Conservation (phyloP, 2,888 invertebrate genomes). For the Lasius fuliginosus region DNA sequence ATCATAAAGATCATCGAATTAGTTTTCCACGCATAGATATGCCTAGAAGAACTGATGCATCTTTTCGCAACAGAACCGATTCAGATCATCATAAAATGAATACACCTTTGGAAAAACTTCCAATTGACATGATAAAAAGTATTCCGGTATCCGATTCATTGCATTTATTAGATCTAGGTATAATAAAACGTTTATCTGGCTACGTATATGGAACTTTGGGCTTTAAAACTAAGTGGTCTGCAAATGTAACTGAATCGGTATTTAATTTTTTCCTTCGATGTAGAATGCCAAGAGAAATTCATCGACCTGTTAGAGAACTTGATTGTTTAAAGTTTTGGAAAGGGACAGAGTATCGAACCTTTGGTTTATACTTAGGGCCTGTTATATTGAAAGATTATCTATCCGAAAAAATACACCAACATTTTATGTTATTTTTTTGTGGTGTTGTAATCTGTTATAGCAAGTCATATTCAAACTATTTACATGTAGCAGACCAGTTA, state of each 20-base stretch:
- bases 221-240: conserved; percentile 21
- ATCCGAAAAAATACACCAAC: conserved; percentile 30
- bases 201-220: conserved; percentile 6
- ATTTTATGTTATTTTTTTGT: conserved; percentile 45
- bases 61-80: conserved; percentile 31
- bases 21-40: conserved; percentile 34
- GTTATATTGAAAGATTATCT: conserved; percentile 35
- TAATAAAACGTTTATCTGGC: conserved; percentile 34
- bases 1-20: conserved; percentile 22
- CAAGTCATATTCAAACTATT: conserved; percentile 20
- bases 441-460: conserved; percentile 36
- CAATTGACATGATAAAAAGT: conserved; percentile 33
- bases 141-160: conserved; percentile 23
- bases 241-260: neutral
- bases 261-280: conserved; percentile 26
- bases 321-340: conserved; percentile 36
- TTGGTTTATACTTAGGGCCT: neutral
- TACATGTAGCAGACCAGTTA: conserved; percentile 36
- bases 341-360: conserved; percentile 21
- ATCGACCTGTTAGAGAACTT: conserved; percentile 14
- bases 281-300: conserved; percentile 26
- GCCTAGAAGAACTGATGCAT: conserved; percentile 30
- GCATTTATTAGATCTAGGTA: conserved; percentile 24
- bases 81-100: conserved; percentile 10
- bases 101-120: conserved; percentile 35